These are phyloP conservation scores for Malacosoma neustria DNA, from an alignment of 2,888 invertebrate genomes.

Conservation along the genomic window DNA sequence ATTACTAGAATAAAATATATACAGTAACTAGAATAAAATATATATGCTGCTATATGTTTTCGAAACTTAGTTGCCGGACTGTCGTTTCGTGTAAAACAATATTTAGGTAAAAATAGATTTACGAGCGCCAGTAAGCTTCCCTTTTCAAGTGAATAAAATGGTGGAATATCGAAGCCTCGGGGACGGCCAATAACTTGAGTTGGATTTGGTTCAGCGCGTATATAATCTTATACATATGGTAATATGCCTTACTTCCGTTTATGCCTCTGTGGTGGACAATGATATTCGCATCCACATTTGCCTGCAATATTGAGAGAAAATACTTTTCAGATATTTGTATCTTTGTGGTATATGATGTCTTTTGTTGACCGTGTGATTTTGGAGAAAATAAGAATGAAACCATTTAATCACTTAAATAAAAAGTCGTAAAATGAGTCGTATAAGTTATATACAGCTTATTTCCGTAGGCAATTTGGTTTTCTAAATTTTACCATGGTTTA, in stretches of 20 bases:
- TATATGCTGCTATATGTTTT: too few species aligned
- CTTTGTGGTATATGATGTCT: too few species aligned
- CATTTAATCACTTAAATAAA: too few species aligned
- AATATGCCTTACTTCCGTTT: conserved; percentile 39
- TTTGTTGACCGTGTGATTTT: too few species aligned
- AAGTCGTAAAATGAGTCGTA: too few species aligned
- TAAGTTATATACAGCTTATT: too few species aligned
- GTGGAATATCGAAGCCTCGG: conserved; percentile 56
- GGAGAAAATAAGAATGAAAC: too few species aligned
- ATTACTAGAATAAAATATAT: too few species aligned
- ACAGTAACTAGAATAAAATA: too few species aligned
- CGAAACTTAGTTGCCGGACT: conserved; percentile 21
- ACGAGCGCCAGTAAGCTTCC: conserved; percentile 40
- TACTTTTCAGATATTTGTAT: too few species aligned
- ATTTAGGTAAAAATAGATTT: conserved; percentile 15
- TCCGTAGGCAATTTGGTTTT: too few species aligned
- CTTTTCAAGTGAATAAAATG: conserved; percentile 60
- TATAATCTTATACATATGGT: conserved; percentile 42
- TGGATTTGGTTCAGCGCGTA: conserved; percentile 40
- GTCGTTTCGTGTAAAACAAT: conserved; percentile 1
- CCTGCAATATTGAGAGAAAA: not conserved
- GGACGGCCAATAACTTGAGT: conserved; percentile 62
- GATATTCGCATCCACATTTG: not conserved
- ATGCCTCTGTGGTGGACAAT: conserved; percentile 10
- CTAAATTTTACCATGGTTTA: too few species aligned